These are phyloP conservation scores for Cotesia congregata DNA, from an alignment of 2,888 invertebrate species.

Conservation along the genomic window DNA sequence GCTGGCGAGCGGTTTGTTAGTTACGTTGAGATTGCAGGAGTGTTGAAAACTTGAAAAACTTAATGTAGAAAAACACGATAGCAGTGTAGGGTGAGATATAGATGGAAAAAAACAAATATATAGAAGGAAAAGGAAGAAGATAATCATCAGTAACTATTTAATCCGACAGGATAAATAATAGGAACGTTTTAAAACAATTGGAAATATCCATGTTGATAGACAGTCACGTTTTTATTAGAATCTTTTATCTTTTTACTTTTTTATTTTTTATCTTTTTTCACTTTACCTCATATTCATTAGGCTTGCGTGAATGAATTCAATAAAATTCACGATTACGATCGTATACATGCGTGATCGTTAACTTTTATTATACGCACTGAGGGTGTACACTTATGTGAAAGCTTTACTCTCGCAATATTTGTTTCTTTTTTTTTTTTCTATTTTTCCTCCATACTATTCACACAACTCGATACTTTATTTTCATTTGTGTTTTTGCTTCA, in stretches of 20 bases:
- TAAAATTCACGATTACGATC: slow-evolving; percentile 48
- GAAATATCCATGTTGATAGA: slow-evolving; percentile 11
- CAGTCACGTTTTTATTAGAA: slow-evolving; percentile 6
- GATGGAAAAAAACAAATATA: not conserved
- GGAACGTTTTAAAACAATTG: slow-evolving; percentile 24
- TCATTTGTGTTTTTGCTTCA: slow-evolving; percentile 40
- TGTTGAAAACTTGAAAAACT: slow-evolving; percentile 14
- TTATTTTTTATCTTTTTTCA: not conserved
- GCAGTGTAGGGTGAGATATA: not conserved
- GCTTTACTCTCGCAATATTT: slow-evolving; percentile 17
- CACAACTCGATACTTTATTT: slow-evolving; percentile 42
- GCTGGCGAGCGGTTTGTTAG: slow-evolving; percentile 1
- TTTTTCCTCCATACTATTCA: not conserved
- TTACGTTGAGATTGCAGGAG: not conserved
- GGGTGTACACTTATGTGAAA: not conserved
- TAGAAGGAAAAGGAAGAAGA: not conserved
- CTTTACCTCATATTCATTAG: not conserved
- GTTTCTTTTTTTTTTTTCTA: not conserved
- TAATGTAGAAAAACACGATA: not conserved
- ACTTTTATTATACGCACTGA: slow-evolving; percentile 46
- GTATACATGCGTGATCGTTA: slow-evolving; percentile 44
- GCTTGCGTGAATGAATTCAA: slow-evolving; percentile 34
- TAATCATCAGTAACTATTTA: slow-evolving; percentile 22
- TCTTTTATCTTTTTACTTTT: not conserved
- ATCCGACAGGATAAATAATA: slow-evolving; percentile 15